Evolutionary conservation across 1,140 invertebrate genomes (phyloP).

Genomic region (Trichonephila clavata): DNA sequence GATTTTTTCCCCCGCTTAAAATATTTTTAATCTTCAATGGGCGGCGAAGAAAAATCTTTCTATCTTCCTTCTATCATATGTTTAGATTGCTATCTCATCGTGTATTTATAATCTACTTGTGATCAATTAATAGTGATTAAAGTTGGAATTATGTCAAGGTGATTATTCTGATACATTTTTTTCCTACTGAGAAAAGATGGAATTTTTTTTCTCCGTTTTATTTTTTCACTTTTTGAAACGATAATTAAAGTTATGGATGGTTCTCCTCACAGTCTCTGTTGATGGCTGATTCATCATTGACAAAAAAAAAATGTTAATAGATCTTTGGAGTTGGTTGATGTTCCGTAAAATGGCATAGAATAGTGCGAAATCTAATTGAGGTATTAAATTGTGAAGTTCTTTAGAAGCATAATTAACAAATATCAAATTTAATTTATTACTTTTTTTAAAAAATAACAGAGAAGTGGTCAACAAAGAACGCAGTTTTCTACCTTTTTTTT

Average conservation of each 20-base stretch:
- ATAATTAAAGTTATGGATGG: slow-evolving; percentile 15
- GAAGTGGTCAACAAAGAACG: too few relatives aligned
- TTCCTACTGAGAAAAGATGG: neutral
- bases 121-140: slow-evolving; percentile 61
- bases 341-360: neutral
- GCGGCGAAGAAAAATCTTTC: slow-evolving; percentile 24
- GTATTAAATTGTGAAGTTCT: neutral
- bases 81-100: slow-evolving; percentile 47
- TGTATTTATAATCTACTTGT: slow-evolving; percentile 28
- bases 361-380: neutral
- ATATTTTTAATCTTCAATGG: slow-evolving; percentile 14
- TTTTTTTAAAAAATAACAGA: too few relatives aligned
- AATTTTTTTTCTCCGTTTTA: neutral
- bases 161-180: neutral
- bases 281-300: slow-evolving; percentile 18
- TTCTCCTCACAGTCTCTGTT: neutral
- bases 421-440: too few relatives aligned
- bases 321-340: neutral
- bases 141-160: slow-evolving; percentile 62
- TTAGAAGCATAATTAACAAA: too few relatives aligned
- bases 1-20: neutral
- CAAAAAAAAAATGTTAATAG: neutral
- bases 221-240: neutral
- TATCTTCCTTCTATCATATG: neutral
- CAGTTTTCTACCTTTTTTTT: too few relatives aligned